A percentile compares a stretch with the other conserved stretches of the same genome.
phyloP scores from a whole-genome alignment of 1,140 invertebrate species.

The Palaemon carinicauda region DNA sequence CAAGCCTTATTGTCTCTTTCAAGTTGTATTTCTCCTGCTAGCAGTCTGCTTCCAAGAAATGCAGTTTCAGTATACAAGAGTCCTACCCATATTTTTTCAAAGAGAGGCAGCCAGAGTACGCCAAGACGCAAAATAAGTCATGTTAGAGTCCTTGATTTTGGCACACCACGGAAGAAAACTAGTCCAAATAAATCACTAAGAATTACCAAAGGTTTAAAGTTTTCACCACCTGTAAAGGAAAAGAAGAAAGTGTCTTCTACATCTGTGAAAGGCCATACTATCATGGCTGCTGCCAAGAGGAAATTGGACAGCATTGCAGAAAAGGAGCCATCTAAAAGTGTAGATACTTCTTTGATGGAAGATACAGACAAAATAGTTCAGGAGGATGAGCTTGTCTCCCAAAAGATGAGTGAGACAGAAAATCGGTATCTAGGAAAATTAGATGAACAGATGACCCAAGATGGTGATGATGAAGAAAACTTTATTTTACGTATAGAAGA shows the following conservation, averaged over 20 bases:
- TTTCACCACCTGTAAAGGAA: slow-evolving; percentile 8
- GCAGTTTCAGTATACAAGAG: neutral
- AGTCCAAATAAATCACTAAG: neutral
- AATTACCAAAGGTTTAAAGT: slow-evolving; percentile 23
- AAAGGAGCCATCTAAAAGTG: too few relatives aligned
- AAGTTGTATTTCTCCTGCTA: slow-evolving; percentile 31
- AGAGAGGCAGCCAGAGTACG: slow-evolving; percentile 38
- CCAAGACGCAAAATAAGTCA: slow-evolving; percentile 42
- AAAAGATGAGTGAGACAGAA: neutral
- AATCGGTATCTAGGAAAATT: neutral
- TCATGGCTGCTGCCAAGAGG: neutral
- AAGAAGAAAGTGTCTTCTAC: neutral
- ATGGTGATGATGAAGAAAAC: slow-evolving; percentile 32
- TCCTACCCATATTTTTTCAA: neutral
- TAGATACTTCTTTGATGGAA: too few relatives aligned
- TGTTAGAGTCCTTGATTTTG: slow-evolving; percentile 37
- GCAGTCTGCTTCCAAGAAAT: neutral
- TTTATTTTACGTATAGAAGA: slow-evolving; percentile 27
- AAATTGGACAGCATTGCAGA: neutral
- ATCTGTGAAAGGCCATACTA: neutral
- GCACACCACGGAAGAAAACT: slow-evolving; percentile 30
- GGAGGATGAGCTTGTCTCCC: neutral
- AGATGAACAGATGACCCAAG: neutral
- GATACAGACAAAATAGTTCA: neutral
- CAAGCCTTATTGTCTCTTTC: slow-evolving; percentile 32